These are phyloP conservation scores for Torymus texanus DNA, from an alignment of 2,888 invertebrate species.

Conservation along the genomic window DNA sequence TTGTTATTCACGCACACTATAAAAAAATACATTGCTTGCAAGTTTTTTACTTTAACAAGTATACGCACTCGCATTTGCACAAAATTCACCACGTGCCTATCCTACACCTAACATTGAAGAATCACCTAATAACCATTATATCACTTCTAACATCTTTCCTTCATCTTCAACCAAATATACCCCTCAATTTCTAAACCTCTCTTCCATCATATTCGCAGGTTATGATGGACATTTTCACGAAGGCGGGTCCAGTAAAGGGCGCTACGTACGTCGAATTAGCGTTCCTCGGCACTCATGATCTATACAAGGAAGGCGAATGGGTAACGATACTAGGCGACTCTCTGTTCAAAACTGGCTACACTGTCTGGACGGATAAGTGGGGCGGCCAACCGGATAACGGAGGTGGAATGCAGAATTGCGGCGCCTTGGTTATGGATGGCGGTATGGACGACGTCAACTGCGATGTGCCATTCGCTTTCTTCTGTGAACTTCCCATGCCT, in stretches of 20 bases:
- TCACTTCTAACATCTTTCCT: slow-evolving; percentile 53
- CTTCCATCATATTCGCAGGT: slow-evolving; percentile 53
- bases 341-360: slow-evolving; percentile 70
- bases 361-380: slow-evolving; percentile 69
- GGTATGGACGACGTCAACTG: slow-evolving; percentile 70
- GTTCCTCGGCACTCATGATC: slow-evolving; percentile 68
- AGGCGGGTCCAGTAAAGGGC: slow-evolving; percentile 61
- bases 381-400: slow-evolving; percentile 71
- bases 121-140: too few species aligned
- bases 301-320: slow-evolving; percentile 71
- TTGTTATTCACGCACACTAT: too few species aligned
- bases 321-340: slow-evolving; percentile 70
- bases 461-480: slow-evolving; percentile 66
- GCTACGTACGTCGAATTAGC: slow-evolving; percentile 64
- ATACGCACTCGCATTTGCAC: too few species aligned
- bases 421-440: slow-evolving; percentile 66
- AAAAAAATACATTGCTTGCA: too few species aligned
- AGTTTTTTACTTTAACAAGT: too few species aligned
- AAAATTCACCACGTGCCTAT: too few species aligned
- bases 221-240: slow-evolving; percentile 60
- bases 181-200: not conserved
- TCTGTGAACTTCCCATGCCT: slow-evolving; percentile 66
- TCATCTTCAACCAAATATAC: not conserved
- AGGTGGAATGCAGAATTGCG: slow-evolving; percentile 68
- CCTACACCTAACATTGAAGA: too few species aligned